Percentiles rank a stretch among this genome's conserved stretches.
These are phyloP conservation scores for Shargacucullia verbasci DNA, from an alignment of 2,888 invertebrate genomes.

Conservation along the genomic window DNA sequence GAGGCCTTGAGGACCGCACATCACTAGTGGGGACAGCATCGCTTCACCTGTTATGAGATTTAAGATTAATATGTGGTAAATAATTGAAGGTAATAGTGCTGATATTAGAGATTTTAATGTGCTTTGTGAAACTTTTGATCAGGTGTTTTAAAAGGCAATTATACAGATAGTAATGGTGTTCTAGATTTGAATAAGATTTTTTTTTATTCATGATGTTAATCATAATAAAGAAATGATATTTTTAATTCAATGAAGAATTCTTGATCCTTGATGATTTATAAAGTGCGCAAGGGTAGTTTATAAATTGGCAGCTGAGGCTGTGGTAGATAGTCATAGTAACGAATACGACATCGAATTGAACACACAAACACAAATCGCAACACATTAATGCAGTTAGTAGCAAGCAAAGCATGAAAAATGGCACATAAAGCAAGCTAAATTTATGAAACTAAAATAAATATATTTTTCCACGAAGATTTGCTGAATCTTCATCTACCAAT, in stretches of 20 bases:
- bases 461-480: slow-evolving; percentile 1
- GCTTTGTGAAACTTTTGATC: slow-evolving; percentile 16
- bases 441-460: slow-evolving; percentile 6
- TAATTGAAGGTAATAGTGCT: neutral
- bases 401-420: slow-evolving; percentile 69
- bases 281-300: slow-evolving; percentile 30
- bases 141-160: neutral
- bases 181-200: too few relatives aligned
- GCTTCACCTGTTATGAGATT: slow-evolving; percentile 93
- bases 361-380: slow-evolving; percentile 89
- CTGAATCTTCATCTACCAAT: slow-evolving; percentile 9
- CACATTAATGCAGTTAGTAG: slow-evolving; percentile 74
- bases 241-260: neutral
- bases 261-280: too few relatives aligned
- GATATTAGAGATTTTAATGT: slow-evolving; percentile 29
- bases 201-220: too few relatives aligned
- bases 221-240: too few relatives aligned
- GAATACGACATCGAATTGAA: slow-evolving; percentile 65
- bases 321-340: slow-evolving; percentile 37
- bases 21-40: slow-evolving; percentile 97
- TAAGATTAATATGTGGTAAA: slow-evolving; percentile 31
- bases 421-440: slow-evolving; percentile 40
- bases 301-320: slow-evolving; percentile 29
- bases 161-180: slow-evolving; percentile 9
- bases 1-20: slow-evolving; percentile 98